Conservation (phyloP, 2,888 invertebrate genomes). For the Herminia tarsipennalis region DNA sequence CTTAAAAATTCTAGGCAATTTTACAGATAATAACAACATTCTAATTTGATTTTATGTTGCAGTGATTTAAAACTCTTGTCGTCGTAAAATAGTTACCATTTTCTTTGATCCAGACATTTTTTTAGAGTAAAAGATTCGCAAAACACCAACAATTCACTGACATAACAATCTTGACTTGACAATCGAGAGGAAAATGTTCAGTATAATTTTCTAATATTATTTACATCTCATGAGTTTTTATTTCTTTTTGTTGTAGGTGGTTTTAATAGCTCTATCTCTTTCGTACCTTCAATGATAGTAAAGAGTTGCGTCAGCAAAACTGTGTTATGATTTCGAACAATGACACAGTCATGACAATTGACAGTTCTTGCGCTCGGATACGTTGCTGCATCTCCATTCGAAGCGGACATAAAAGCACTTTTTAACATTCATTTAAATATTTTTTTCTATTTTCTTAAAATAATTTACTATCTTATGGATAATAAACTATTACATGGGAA, state of each 20-base stretch:
- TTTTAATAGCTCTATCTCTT: neutral
- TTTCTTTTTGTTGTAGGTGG: neutral
- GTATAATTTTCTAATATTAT: neutral
- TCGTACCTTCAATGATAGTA: neutral
- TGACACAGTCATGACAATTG: constrained; percentile 44
- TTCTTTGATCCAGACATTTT: constrained; percentile 78
- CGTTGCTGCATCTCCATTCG: neutral
- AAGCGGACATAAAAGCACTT: neutral
- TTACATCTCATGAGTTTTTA: neutral
- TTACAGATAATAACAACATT: neutral
- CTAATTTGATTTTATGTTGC: neutral
- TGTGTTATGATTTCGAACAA: constrained; percentile 9
- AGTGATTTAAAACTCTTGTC: neutral
- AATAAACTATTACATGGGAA: too few relatives aligned
- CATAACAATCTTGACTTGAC: constrained; percentile 49
- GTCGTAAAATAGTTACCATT: constrained; percentile 63
- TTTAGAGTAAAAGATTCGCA: constrained; percentile 43
- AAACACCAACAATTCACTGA: constrained; percentile 67
- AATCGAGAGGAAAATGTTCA: constrained; percentile 13
- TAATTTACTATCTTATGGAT: too few relatives aligned
- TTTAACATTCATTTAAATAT: too few relatives aligned
- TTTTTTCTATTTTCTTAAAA: too few relatives aligned
- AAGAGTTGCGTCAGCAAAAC: neutral
- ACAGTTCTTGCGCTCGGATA: constrained; percentile 10
- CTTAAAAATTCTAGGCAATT: constrained; percentile 14